These are phyloP conservation scores for Heliothis virescens DNA, from an alignment of 1,140 invertebrate species.

Conservation along the genomic window DNA sequence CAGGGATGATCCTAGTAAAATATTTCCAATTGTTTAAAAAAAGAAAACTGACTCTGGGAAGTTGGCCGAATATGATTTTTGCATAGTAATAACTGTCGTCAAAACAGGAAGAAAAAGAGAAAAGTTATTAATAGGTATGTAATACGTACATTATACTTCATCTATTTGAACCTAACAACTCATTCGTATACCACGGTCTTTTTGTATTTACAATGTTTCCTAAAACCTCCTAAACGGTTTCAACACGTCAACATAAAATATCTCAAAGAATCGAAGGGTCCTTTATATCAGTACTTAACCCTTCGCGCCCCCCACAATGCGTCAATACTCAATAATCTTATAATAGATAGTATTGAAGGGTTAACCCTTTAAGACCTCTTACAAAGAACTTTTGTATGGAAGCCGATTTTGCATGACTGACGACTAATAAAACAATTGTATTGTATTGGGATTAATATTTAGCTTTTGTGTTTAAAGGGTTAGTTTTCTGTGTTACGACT, in stretches of 20 bases:
- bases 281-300: constrained; percentile 68
- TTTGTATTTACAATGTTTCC: neutral
- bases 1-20: too few species aligned
- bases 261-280: constrained; percentile 50
- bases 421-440: constrained; percentile 52
- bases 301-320: constrained; percentile 79
- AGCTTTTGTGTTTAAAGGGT: constrained; percentile 6
- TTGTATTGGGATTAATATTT: constrained; percentile 21
- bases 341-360: constrained; percentile 59
- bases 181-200: too few species aligned
- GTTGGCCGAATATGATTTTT: too few species aligned
- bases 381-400: constrained; percentile 54
- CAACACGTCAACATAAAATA: constrained; percentile 59
- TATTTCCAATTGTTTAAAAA: too few species aligned
- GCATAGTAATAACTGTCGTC: too few species aligned
- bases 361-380: constrained; percentile 50
- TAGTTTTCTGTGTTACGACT: neutral
- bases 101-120: too few species aligned
- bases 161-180: too few species aligned
- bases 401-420: constrained; percentile 71
- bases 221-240: constrained; percentile 28
- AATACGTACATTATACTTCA: too few species aligned
- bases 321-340: constrained; percentile 83
- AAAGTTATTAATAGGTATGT: too few species aligned
- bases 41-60: too few species aligned